Percentiles rank a stretch among this genome's conserved stretches.
Evolutionary conservation across 2,113 vertebrate genomes (phyloP).

Genomic region (Notiomystis cincta): DNA sequence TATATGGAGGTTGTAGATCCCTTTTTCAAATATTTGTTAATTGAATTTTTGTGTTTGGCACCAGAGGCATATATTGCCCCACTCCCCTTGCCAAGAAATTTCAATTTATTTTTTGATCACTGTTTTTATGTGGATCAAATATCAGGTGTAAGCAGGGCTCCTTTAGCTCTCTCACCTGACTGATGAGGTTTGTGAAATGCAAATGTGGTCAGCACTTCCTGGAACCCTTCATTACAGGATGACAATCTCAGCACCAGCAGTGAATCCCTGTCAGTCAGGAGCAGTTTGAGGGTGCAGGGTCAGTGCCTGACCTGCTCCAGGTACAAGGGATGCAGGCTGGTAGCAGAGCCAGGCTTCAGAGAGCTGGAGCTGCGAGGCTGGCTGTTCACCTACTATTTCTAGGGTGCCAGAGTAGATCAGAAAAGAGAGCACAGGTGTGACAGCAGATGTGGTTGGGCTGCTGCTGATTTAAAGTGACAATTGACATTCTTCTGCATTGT

Average conservation of each 20-base stretch:
- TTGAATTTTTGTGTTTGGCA: constrained; percentile 43
- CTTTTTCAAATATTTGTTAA: background rate
- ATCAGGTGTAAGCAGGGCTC: background rate
- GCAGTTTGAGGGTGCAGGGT: background rate
- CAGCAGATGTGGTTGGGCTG: constrained; percentile 40
- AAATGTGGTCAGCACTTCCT: background rate
- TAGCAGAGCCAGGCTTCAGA: background rate
- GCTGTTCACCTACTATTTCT: constrained; percentile 21
- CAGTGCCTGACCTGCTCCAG: background rate
- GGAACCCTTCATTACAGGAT: background rate
- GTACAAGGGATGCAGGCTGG: background rate
- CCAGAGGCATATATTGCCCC: background rate
- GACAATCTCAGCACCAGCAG: background rate
- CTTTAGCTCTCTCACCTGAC: constrained; percentile 30
- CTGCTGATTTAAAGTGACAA: constrained; percentile 29
- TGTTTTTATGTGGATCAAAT: background rate
- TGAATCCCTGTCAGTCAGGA: background rate
- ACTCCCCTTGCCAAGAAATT: background rate
- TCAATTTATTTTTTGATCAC: background rate
- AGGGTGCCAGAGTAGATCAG: constrained; percentile 12
- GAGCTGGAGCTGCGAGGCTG: background rate
- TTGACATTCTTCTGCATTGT: constrained; percentile 29
- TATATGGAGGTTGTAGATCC: background rate
- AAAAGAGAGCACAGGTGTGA: constrained; percentile 55
- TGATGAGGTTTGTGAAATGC: constrained; percentile 3